These are phyloP conservation scores for Pyxicephalus adspersus DNA, from an alignment of 2,113 vertebrate genomes.

Conservation along the genomic window DNA sequence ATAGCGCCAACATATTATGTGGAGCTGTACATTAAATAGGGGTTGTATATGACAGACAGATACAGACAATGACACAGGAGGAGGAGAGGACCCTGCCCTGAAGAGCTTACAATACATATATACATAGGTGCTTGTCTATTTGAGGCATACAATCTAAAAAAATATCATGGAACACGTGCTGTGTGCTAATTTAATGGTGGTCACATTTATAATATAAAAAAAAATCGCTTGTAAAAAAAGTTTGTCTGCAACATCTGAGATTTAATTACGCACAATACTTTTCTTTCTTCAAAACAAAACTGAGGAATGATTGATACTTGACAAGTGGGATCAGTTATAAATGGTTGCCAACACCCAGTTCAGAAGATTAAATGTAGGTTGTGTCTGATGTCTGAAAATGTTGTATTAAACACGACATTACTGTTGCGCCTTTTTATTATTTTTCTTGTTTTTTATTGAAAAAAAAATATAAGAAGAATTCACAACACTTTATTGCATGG, in stretches of 20 bases:
- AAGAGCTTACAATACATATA: too few relatives aligned
- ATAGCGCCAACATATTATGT: too few relatives aligned
- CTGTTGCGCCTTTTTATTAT: conserved; percentile 13
- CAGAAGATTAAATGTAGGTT: background rate
- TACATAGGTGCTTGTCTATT: too few relatives aligned
- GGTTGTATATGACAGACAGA: too few relatives aligned
- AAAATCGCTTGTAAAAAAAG: conserved; percentile 41
- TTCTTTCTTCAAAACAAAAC: background rate
- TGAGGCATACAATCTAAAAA: too few relatives aligned
- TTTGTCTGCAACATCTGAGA: conserved; percentile 1
- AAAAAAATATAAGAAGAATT: background rate
- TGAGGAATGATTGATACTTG: conserved; percentile 5
- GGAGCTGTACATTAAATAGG: too few relatives aligned
- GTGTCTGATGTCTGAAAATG: conserved; percentile 32
- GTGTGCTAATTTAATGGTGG: conserved; percentile 3
- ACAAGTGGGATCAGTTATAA: conserved; percentile 16
- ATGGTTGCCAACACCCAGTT: conserved; percentile 1
- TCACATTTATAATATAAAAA: background rate
- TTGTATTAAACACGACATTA: background rate
- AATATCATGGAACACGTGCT: too few relatives aligned
- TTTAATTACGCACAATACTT: background rate
- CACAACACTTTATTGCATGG: too few relatives aligned
- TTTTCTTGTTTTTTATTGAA: background rate
- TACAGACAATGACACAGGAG: too few relatives aligned
- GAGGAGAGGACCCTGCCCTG: too few relatives aligned